Evolutionary conservation across 37 sponge, comb jelly and placozoan genomes (phyloP), one percentile per base, ranked within the genome.

Genomic region (Lycopodina hypogea): DNA sequence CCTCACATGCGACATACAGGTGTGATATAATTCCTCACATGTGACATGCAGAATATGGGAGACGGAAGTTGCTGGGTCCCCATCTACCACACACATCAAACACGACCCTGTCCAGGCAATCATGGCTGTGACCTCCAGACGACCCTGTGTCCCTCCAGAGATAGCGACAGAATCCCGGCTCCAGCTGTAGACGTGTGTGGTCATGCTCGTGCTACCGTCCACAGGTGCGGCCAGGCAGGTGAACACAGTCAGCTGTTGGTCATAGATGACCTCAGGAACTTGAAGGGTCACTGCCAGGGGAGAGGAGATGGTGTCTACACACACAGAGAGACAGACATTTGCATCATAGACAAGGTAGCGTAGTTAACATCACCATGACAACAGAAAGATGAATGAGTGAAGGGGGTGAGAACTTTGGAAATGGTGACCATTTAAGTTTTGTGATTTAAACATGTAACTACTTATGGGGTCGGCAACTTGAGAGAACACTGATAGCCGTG

Each of bases 231-330:
- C 48, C 2, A 53, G 11, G n/a, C 75, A 75, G 59, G 28, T 72
- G 56, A 74, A 36, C 21, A 6, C 29, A 17, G 51, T 36, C 9
- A 1, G 34, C 51, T 72, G 82, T 0, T 26, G 17, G 28, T 75
- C 75, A 58, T 29, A 75, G 14, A 75, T 56, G 48, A 36, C 59
- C n/a, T 55, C 75, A 34, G 75, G 75, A 9, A 1, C 24, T 1
- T 55, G 37, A 1, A 32, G 18, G 30, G 26, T 28, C 34, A 33
- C 34, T 60, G 29, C 7, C 4, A 29, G 61, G 12, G 6, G 14
- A 15, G 61, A n/a, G n/a, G n/a, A n/a, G n/a, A n/a, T n/a, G n/a
- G n/a, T n/a, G n/a, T n/a, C n/a, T n/a, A n/a, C n/a, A n/a, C n/a
- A n/a, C n/a, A n/a, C n/a, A n/a, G n/a, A n/a, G n/a, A n/a, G n/a